Evolutionary conservation across 1,140 invertebrate species (phyloP).

Genomic region (Anoplophora glabripennis): DNA sequence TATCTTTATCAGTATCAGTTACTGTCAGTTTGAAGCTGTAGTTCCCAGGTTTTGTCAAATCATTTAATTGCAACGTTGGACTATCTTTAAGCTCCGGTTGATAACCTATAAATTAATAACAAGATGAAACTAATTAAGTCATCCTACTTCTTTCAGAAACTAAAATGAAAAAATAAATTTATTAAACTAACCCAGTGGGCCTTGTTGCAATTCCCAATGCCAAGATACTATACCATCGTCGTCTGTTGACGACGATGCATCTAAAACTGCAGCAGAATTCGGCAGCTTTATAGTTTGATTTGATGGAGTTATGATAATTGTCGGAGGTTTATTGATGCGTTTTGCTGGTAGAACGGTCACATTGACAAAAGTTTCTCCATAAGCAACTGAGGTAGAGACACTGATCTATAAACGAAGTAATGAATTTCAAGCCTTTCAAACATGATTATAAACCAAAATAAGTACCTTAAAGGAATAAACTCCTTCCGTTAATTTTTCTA

Average conservation of each 20-base stretch:
- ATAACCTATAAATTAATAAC: slow-evolving; percentile 67
- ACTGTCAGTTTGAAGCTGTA: slow-evolving; percentile 93
- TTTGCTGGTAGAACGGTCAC: slow-evolving; percentile 89
- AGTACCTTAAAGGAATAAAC: slow-evolving; percentile 84
- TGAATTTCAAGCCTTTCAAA: no score
- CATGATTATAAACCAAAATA: no score
- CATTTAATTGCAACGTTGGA: slow-evolving; percentile 80
- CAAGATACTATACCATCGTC: slow-evolving; percentile 71
- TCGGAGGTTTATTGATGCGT: slow-evolving; percentile 78
- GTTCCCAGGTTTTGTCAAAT: slow-evolving; percentile 80
- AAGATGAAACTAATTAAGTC: not conserved
- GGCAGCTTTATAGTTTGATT: slow-evolving; percentile 84
- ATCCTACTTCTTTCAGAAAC: not conserved
- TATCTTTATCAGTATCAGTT: slow-evolving; percentile 85
- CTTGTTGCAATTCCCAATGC: slow-evolving; percentile 89
- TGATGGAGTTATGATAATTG: slow-evolving; percentile 80
- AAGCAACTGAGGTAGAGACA: slow-evolving; percentile 69
- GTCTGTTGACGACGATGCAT: slow-evolving; percentile 63
- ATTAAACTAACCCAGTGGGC: slow-evolving; percentile 51
- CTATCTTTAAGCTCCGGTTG: slow-evolving; percentile 73
- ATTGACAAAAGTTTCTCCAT: slow-evolving; percentile 84
- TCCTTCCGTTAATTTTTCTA: slow-evolving; percentile 78
- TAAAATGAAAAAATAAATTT: not conserved
- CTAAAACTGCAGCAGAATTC: slow-evolving; percentile 84
- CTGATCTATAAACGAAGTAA: slow-evolving; percentile 50